Conservation (phyloP, 1,140 invertebrate genomes). For the Subanguina moxae region DNA sequence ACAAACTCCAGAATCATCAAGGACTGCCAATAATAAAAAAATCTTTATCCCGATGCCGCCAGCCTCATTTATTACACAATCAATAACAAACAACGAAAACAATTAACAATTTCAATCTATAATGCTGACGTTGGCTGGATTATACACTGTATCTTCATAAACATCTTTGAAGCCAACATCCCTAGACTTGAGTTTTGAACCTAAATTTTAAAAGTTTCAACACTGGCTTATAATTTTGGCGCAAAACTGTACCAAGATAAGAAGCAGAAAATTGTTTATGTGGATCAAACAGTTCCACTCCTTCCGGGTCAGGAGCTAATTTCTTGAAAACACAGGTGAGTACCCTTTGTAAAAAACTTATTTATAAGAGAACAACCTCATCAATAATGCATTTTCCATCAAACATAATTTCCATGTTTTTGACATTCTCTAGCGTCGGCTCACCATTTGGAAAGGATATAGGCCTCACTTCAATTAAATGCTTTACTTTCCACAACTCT, state of each 20-base stretch:
- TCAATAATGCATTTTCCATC: slow-evolving; percentile 50
- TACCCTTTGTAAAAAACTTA: too few relatives aligned
- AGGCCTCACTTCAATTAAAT: slow-evolving; percentile 53
- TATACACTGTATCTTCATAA: slow-evolving; percentile 55
- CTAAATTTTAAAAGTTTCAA: not conserved
- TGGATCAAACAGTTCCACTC: slow-evolving; percentile 38
- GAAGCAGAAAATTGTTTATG: slow-evolving; percentile 42
- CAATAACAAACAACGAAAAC: not conserved
- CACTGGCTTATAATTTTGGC: too few relatives aligned
- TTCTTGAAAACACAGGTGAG: slow-evolving; percentile 8
- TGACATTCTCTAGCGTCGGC: slow-evolving; percentile 47
- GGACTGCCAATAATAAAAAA: not conserved
- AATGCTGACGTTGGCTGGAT: slow-evolving; percentile 48
- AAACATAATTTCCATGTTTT: slow-evolving; percentile 28
- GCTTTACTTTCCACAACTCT: slow-evolving; percentile 55
- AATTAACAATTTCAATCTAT: slow-evolving; percentile 18
- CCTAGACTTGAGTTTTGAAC: slow-evolving; percentile 22
- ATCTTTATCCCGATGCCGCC: not conserved
- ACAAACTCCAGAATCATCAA: too few relatives aligned
- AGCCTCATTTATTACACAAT: not conserved
- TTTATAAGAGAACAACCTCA: too few relatives aligned
- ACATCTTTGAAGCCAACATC: slow-evolving; percentile 47
- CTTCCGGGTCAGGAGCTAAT: slow-evolving; percentile 17
- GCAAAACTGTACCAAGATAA: slow-evolving; percentile 29
- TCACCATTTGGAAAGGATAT: slow-evolving; percentile 55